phyloP scores from a whole-genome alignment of 2,888 invertebrate genomes.

The Anticlea derivata region DNA sequence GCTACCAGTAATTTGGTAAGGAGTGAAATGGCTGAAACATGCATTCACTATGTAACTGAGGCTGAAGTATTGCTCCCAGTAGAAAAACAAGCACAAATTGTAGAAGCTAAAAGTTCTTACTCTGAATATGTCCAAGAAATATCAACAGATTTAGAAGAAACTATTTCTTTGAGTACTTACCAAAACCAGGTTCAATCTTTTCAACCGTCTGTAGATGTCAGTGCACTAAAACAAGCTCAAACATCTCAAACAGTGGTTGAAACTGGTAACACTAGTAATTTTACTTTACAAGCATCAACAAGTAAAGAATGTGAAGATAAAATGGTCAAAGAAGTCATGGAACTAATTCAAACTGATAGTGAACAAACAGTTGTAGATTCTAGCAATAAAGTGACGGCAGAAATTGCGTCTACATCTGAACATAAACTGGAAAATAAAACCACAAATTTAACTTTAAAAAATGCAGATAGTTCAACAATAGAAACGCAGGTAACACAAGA shows the following conservation, averaged over 20 bases:
- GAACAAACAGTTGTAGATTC: neutral
- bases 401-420: too few species aligned
- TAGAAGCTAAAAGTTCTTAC: neutral
- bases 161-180: neutral
- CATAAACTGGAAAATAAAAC: too few species aligned
- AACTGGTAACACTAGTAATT: neutral
- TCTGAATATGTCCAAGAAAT: neutral
- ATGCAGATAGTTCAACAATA: too few species aligned
- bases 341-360: neutral
- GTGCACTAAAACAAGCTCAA: neutral
- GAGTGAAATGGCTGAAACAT: neutral
- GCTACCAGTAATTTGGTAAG: neutral
- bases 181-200: neutral
- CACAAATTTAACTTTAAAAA: too few species aligned
- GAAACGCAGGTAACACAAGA: neutral
- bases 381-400: neutral
- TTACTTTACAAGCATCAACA: conserved; percentile 1
- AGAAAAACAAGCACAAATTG: conserved; percentile 1
- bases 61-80: neutral
- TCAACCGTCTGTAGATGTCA: neutral
- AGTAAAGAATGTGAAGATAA: neutral
- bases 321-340: neutral
- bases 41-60: neutral
- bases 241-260: neutral
- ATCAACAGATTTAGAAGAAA: neutral